phyloP scores from a whole-genome alignment of 2,797 vertebrate species.

The Caiman crocodilus region DNA sequence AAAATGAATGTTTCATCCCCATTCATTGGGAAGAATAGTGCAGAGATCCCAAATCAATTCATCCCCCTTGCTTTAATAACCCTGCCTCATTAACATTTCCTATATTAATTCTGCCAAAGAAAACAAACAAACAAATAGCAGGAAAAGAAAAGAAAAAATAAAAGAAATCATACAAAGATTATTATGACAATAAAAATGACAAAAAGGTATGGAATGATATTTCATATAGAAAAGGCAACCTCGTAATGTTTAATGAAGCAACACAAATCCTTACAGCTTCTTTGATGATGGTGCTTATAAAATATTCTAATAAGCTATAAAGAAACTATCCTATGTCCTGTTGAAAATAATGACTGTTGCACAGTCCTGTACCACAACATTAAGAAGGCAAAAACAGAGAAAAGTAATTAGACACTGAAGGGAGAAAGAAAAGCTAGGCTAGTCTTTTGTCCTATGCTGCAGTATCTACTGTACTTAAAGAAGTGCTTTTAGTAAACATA shows the following conservation, averaged over 20 bases:
- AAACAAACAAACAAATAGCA: conserved; percentile 43
- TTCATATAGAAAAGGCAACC: conserved; percentile 27
- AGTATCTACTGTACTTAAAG: not conserved
- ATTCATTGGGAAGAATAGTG: conserved; percentile 54
- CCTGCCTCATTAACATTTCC: conserved; percentile 60
- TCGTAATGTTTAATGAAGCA: conserved; percentile 69
- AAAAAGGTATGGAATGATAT: conserved; percentile 13
- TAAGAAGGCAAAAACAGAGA: conserved; percentile 4
- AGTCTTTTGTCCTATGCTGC: not conserved
- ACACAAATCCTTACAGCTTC: conserved; percentile 52
- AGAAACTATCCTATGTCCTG: conserved; percentile 1
- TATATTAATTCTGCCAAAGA: conserved; percentile 64
- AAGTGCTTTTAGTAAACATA: not conserved
- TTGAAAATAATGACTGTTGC: conserved; percentile 28
- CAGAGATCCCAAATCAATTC: conserved; percentile 61
- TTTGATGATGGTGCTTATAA: conserved; percentile 56
- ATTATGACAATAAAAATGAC: conserved; percentile 57
- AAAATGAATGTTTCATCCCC: conserved; percentile 61
- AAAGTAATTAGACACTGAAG: conserved; percentile 18
- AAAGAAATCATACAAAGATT: conserved; percentile 55
- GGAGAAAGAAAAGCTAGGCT: not conserved
- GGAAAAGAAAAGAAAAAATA: conserved; percentile 2
- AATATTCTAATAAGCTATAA: conserved; percentile 48
- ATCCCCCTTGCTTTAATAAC: conserved; percentile 35
- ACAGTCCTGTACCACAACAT: not conserved